Evolutionary conservation across 2,888 invertebrate species (phyloP), one percentile per base, ranked within the genome.

Genomic region (Epirrhoe tristata): DNA sequence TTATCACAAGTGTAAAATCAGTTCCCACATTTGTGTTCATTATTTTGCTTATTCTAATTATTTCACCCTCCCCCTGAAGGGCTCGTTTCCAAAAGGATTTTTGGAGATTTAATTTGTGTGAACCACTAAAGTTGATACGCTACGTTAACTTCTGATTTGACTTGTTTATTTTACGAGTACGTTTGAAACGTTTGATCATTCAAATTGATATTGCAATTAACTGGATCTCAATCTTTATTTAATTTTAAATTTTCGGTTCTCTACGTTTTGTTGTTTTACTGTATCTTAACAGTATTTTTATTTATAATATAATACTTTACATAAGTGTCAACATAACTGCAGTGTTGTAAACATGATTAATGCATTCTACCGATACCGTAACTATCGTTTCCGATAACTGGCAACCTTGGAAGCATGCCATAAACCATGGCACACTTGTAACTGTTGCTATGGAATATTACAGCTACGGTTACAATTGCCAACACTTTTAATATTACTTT

Each of bases 41-140:
- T 91, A 88, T 88, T 91, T 91, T 85, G 86, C 81, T 83, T 86
- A 86, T 86, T 86, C 82, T 89, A 91, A 92, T 91, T 89, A 88
- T 85, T 77, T 76, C 78, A 75, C 72, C 80, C 81, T 85, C 88
- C 83, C 82, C 84, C 80, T 72, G 76, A 66, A 75, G 76, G 80
- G 77, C 76, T 76, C 80, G 77, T 77, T 59, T 75, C 70, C 77
- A 75, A 81, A 85, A 83, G 71, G 79, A 78, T 86, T 83, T 89
- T 81, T 86, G 60, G 88, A 79, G 85, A 87, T 86, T 86, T 84
- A 85, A 85, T 87, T 86, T 90, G 90, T 93, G 93, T 89, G 93
- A 93, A 93, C 93, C 84, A 76, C 78, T 77, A 74, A 70, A 70
- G 77, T 72, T 73, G 84, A 75, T 74, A 87, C 85, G 87, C 74